Evolutionary conservation across 2,888 invertebrate species (phyloP).

Genomic region (Scrobipalpa atriplicella): DNA sequence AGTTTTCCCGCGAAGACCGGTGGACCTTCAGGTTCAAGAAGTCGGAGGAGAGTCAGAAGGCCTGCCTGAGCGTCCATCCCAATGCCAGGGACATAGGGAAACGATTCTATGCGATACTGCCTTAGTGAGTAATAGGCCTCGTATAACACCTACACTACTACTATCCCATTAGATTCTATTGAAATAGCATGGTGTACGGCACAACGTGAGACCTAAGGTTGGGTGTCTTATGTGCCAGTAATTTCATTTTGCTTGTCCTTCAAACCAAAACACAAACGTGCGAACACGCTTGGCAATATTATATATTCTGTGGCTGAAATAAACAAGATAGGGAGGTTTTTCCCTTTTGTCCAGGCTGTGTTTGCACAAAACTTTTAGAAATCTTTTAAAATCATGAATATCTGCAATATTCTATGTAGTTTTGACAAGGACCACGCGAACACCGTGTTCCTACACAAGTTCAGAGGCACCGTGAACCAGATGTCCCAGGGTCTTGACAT

Average conservation of each 20-base stretch:
- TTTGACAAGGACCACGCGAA: conserved; percentile 69
- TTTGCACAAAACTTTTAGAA: too few species aligned
- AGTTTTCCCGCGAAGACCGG: conserved; percentile 49
- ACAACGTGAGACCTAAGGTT: too few species aligned
- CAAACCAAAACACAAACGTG: too few species aligned
- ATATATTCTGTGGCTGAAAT: too few species aligned
- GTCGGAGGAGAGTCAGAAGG: conserved; percentile 35
- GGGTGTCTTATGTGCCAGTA: too few species aligned
- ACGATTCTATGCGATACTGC: conserved; percentile 67
- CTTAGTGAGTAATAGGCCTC: conserved; percentile 66
- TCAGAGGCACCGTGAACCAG: conserved; percentile 57
- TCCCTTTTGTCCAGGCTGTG: too few species aligned
- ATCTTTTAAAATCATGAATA: too few species aligned
- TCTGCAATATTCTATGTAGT: conserved; percentile 42
- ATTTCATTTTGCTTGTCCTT: too few species aligned
- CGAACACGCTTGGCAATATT: too few species aligned
- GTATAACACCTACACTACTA: neutral
- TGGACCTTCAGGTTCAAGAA: conserved; percentile 44
- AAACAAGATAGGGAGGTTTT: too few species aligned
- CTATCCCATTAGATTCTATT: too few species aligned
- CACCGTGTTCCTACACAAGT: conserved; percentile 65
- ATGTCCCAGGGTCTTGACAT: conserved; percentile 63
- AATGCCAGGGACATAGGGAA: conserved; percentile 58
- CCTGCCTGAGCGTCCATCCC: conserved; percentile 51
- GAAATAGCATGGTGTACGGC: too few species aligned